phyloP scores from a whole-genome alignment of 2,797 vertebrate genomes.

The Eulemur rubriventer region DNA sequence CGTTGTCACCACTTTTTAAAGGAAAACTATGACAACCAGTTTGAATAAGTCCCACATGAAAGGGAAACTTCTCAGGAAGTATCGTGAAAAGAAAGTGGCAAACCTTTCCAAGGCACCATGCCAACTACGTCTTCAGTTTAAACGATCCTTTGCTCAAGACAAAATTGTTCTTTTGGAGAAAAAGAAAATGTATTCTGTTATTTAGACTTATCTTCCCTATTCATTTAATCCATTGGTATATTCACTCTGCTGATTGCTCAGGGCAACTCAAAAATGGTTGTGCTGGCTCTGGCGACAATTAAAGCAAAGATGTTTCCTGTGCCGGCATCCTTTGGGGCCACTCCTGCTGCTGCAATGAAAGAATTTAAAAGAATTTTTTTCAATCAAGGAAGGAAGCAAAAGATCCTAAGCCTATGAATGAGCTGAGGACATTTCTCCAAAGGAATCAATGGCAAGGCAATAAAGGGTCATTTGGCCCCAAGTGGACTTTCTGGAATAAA shows the following conservation, averaged over 20 bases:
- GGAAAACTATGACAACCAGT: background rate
- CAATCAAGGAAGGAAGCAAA: conserved; percentile 70
- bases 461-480: conserved; percentile 36
- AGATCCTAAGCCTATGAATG: conserved; percentile 62
- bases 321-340: conserved; percentile 29
- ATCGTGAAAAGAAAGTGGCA: background rate
- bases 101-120: background rate
- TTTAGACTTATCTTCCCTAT: conserved; percentile 45
- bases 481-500: conserved; percentile 20
- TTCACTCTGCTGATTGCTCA: conserved; percentile 45
- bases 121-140: conserved; percentile 40
- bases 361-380: conserved; percentile 65
- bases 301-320: conserved; percentile 57
- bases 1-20: background rate
- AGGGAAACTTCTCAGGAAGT: conserved; percentile 36
- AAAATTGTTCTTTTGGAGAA: conserved; percentile 35
- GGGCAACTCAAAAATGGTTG: conserved; percentile 18
- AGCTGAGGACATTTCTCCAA: conserved; percentile 61
- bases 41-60: conserved; percentile 11
- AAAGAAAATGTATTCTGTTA: background rate
- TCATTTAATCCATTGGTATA: conserved; percentile 60
- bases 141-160: conserved; percentile 55
- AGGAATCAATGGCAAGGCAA: conserved; percentile 41
- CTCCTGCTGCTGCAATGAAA: conserved; percentile 65
- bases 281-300: conserved; percentile 8